These are phyloP conservation scores for Anas acuta DNA, from an alignment of 2,797 vertebrate genomes.

Conservation along the genomic window DNA sequence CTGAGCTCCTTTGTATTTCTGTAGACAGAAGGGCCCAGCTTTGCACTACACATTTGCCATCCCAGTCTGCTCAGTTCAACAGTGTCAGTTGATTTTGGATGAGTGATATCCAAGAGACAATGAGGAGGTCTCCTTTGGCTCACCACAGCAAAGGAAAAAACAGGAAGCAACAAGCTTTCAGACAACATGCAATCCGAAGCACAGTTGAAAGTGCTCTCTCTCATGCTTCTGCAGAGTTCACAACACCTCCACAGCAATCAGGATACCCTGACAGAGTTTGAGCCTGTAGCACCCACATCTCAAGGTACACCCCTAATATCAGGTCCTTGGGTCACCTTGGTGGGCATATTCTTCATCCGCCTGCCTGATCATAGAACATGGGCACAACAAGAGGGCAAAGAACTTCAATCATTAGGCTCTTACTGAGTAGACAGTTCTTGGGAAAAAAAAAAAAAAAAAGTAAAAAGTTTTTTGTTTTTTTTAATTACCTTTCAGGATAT, in stretches of 20 bases:
- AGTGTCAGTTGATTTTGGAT: background rate
- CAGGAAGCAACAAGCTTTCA: background rate
- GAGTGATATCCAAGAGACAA: background rate
- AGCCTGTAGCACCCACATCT: background rate
- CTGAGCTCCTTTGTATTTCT: background rate
- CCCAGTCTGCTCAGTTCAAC: background rate
- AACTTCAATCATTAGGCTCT: background rate
- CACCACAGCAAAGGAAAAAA: background rate
- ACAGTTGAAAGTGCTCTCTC: fast-evolving
- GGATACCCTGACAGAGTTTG: background rate
- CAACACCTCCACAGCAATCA: background rate
- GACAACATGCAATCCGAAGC: background rate
- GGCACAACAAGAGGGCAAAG: background rate
- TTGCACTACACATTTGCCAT: background rate
- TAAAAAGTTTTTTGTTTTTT: too few relatives aligned
- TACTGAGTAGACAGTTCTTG: background rate
- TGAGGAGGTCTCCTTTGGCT: background rate
- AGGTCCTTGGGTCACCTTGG: background rate
- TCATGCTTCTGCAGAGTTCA: background rate
- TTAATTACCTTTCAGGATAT: background rate
- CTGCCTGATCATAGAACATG: background rate
- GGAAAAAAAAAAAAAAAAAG: background rate
- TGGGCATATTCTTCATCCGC: background rate
- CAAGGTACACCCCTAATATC: background rate
- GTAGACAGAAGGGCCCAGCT: background rate